These are phyloP conservation scores for Macroramphosus scolopax DNA, from an alignment of 2,797 vertebrate genomes.

Conservation along the genomic window DNA sequence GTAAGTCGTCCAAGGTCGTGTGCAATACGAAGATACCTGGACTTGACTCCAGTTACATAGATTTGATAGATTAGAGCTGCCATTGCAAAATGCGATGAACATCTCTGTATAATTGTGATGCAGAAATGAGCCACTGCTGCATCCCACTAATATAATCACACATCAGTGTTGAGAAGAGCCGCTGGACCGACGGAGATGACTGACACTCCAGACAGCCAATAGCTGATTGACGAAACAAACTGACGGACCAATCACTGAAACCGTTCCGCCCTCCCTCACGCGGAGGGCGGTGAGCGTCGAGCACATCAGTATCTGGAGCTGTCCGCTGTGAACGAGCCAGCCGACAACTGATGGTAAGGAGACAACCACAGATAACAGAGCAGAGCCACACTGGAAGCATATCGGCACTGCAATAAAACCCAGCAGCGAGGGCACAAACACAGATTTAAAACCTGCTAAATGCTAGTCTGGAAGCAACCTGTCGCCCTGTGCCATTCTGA, in stretches of 20 bases:
- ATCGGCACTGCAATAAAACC: no score
- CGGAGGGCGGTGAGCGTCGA: constrained; percentile 16
- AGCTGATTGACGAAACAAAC: neutral
- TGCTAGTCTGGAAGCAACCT: no score
- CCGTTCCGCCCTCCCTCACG: neutral
- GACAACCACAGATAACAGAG: neutral
- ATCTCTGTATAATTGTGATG: no score
- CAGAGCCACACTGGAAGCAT: neutral
- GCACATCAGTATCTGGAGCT: constrained; percentile 67
- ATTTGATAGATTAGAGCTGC: no score
- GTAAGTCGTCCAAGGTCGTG: no score
- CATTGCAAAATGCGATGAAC: no score
- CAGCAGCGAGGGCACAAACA: no score
- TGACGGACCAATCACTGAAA: constrained; percentile 35
- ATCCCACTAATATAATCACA: constrained; percentile 6
- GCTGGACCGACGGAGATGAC: neutral
- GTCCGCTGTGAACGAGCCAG: constrained; percentile 43
- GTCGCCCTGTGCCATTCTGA: no score
- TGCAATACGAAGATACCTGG: no score
- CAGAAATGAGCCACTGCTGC: neutral
- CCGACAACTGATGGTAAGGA: constrained; percentile 48
- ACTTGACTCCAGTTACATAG: no score
- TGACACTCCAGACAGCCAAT: constrained; percentile 42
- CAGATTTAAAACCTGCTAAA: no score
- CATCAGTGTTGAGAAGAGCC: neutral